Base-by-base conservation (phyloP, 2,113 vertebrate species). In the Tor tambroides region DNA sequence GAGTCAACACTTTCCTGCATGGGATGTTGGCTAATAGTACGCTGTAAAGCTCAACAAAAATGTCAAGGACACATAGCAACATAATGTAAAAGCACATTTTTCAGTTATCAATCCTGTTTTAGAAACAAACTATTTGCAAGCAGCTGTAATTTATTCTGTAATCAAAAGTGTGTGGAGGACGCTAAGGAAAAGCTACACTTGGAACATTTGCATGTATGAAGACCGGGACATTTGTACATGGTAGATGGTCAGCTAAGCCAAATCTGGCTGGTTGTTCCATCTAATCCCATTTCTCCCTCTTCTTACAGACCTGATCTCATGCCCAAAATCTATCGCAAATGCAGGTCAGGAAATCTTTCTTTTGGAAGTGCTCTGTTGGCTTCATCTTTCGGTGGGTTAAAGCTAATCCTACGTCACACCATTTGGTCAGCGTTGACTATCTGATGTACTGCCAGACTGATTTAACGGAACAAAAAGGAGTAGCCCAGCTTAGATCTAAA, bases 341-440 rank as follows among this genome's bases (percentile, higher is more conserved):
- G 69, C 85, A 89, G 74, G 17, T 84, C 77, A 72, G 90, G 88
- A 92, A 92, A 86, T 90, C 77, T 84, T 90, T 91, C 90, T 82
- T 88, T 67, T 85, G 85, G 84, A 89, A 90, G 82, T 79, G 81
- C 72, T 59, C 80, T 79, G 90, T 89, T 92, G 90, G 71, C 7
- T 76, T 49, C 1, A 77, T 85, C 19, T 71, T 41, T 78, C 26
- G 75, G 84, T 86, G 79, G 84, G 84, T 86, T 85, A 75, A 85
- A 89, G 61, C 41, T 65, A 56, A 88, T 46, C 63, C 81, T 85
- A 86, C 61, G 6, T 49, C 23, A 3, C 59, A 41, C 76, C 11
- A 41, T 80, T 72, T 71, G 35, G 61, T 87, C 79, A 82, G 32
- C 35, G 6, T 23, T 61, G 65, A 86, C 67, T 26, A 49, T 46